Evolutionary conservation across 2,797 vertebrate genomes (phyloP), one percentile per base, ranked within the genome.

Genomic region (Paratrypauchen microcephalus): DNA sequence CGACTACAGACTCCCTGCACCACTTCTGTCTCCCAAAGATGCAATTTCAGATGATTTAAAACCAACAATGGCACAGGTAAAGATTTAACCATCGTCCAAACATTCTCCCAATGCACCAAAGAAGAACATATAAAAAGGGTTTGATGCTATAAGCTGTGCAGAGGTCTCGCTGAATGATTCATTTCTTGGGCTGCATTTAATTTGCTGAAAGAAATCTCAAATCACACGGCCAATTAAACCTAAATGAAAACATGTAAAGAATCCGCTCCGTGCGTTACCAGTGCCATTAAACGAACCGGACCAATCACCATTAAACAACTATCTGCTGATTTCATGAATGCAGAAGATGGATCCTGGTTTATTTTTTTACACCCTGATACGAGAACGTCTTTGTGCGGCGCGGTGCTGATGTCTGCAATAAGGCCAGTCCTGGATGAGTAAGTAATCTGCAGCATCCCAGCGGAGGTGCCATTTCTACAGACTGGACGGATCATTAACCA

Each of bases 401-500:
- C 87, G 83, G 86, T 87, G 92, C 90, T 93, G 89, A 90, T 88
- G 93, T 92, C 91, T 90, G 90, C 92, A 85, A 90, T 92, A 91
- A 92, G 80, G 87, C 88, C 18, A 91, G 94, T 94, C 92, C 94
- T 93, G 94, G 93, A 88, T 93, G 94, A 95, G 91, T 92, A 92
- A 92, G 89, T 94, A 88, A 90, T 89, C 75, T 69, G 75, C 76
- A 61, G 87, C 61, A 68, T 94, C 94, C 94, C 95, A 83, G 80
- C 87, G 92, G 95, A 94, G 89, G 93, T 91, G 91, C 93, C 91
- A 92, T 95, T 97, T 95, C 92, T 95, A 93, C 95, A 95, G 94
- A 94, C 95, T 93, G 94, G 94, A 97, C 81, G 95, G 94, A 89
- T 96, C 96, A 96, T 97, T 97, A 96, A 95, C 94, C 92, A 93